phyloP scores from a whole-genome alignment of 2,888 invertebrate species.

The Eristalis tenax region DNA sequence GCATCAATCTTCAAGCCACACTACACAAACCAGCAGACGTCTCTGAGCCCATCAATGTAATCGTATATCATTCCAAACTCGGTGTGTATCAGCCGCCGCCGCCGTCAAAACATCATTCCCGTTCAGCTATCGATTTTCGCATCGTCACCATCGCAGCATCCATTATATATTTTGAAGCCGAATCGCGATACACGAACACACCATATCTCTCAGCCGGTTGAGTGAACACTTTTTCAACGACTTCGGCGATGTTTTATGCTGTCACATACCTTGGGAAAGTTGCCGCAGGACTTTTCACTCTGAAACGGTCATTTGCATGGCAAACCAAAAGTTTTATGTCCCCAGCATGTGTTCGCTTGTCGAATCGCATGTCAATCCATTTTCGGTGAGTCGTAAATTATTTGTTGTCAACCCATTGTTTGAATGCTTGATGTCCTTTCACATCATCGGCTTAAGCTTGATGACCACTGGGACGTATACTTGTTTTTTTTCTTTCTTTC shows the following conservation, averaged over 20 bases:
- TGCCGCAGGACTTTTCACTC: neutral
- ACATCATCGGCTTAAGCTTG: neutral
- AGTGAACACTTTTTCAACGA: neutral
- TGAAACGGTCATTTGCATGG: constrained; percentile 5
- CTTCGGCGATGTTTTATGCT: neutral
- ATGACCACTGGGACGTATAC: neutral
- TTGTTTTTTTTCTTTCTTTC: neutral
- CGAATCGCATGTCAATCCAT: neutral
- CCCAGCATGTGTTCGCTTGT: neutral
- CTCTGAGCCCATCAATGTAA: neutral
- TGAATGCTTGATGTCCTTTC: neutral
- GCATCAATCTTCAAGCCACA: too few relatives aligned
- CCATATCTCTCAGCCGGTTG: neutral
- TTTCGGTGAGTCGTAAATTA: neutral
- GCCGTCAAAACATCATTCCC: neutral
- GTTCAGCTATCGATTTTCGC: neutral
- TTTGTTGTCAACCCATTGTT: neutral
- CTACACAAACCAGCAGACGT: too few relatives aligned
- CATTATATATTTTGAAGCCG: neutral
- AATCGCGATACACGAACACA: neutral
- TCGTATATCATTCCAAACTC: neutral
- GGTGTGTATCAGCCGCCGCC: neutral
- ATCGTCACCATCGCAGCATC: neutral
- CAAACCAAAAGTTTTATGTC: constrained; percentile 29
- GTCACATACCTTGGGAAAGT: neutral